Conservation (phyloP, 2,113 vertebrate species). For the Pseudois nayaur region DNA sequence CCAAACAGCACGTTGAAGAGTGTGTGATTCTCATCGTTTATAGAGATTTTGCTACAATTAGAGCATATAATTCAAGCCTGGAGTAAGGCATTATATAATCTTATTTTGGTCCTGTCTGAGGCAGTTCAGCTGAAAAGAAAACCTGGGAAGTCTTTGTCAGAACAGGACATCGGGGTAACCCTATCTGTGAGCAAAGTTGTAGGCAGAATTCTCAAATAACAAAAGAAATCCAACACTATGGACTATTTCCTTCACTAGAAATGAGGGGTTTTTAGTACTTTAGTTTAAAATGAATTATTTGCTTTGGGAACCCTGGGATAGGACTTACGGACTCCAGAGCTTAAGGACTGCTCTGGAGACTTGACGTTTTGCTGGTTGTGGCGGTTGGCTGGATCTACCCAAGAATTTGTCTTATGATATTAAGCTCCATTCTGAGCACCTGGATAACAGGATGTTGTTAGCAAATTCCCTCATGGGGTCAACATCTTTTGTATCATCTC, state of each 20-base stretch:
- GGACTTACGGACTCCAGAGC: background rate
- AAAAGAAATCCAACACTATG: background rate
- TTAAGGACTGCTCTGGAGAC: background rate
- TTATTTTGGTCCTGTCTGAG: background rate
- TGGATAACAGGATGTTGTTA: background rate
- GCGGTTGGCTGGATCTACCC: background rate
- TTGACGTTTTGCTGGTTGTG: background rate
- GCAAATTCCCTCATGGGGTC: background rate
- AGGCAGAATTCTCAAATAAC: background rate
- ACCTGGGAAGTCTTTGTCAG: background rate
- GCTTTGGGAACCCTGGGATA: background rate
- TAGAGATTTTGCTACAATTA: background rate
- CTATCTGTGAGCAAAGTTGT: background rate
- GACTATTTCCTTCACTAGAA: background rate
- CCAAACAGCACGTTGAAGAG: background rate
- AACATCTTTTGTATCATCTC: background rate
- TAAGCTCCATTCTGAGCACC: background rate
- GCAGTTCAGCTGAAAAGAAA: background rate
- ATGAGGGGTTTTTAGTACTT: background rate
- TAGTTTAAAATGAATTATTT: background rate
- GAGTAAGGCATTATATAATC: background rate
- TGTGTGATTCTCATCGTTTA: background rate
- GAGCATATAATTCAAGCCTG: background rate
- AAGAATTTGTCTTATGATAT: background rate
- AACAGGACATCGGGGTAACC: background rate